phyloP scores from a whole-genome alignment of 2,888 invertebrate species.

The Apantesis nais region DNA sequence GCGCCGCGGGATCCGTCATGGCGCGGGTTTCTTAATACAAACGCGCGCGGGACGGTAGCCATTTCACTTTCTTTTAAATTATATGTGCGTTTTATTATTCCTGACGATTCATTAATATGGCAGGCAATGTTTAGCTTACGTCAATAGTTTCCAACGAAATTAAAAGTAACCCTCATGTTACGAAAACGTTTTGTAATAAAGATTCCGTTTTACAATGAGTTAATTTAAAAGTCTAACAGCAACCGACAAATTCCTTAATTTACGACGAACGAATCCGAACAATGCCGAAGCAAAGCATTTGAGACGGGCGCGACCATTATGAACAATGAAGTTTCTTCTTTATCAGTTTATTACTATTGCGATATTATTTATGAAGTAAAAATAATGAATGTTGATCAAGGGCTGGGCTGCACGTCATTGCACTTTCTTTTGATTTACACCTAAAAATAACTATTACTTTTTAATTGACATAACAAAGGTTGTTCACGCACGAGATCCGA shows the following conservation, averaged over 20 bases:
- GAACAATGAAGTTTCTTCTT: constrained; percentile 16
- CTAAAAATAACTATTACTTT: constrained; percentile 33
- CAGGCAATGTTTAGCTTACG: constrained; percentile 56
- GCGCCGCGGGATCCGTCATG: constrained; percentile 56
- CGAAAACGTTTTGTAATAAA: constrained; percentile 43
- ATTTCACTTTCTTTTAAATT: constrained; percentile 82
- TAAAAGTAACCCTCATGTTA: constrained; percentile 40
- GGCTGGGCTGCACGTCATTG: constrained; percentile 23
- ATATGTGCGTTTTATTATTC: constrained; percentile 70
- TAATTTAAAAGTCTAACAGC: constrained; percentile 33
- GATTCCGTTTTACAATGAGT: constrained; percentile 28
- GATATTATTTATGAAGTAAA: constrained; percentile 22
- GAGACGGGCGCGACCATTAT: constrained; percentile 18
- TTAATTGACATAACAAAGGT: constrained; percentile 23
- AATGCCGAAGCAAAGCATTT: constrained; percentile 16
- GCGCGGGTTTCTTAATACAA: constrained; percentile 42
- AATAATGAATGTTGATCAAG: constrained; percentile 22
- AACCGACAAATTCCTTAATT: constrained; percentile 23
- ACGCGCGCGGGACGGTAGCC: constrained; percentile 57
- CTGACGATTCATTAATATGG: constrained; percentile 67
- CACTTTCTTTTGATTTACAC: constrained; percentile 23
- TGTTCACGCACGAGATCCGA: not conserved
- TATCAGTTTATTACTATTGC: constrained; percentile 20
- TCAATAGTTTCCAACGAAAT: constrained; percentile 54
- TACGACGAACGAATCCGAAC: no score